Evolutionary conservation across 1,140 invertebrate species (phyloP).

Genomic region (Lepidotrigona ventralis): DNA sequence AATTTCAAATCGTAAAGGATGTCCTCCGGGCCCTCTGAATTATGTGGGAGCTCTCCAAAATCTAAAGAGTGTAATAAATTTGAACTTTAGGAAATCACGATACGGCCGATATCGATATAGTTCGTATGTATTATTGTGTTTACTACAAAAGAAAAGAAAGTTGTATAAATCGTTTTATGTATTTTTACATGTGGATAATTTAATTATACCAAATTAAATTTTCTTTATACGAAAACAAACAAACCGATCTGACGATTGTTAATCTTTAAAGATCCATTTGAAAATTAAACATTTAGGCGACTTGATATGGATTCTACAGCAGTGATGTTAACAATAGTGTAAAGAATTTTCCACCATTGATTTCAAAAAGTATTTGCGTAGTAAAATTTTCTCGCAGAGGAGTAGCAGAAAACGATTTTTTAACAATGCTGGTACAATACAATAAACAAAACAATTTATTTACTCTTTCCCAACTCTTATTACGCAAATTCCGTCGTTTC

Average conservation of each 20-base stretch:
- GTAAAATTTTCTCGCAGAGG: too few relatives aligned
- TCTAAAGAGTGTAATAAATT: not conserved
- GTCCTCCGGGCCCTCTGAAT: not conserved
- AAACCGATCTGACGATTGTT: not conserved
- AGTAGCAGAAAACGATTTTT: too few relatives aligned
- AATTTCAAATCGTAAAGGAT: not conserved
- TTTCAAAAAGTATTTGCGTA: not conserved
- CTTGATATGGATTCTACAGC: not conserved
- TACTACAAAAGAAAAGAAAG: not conserved
- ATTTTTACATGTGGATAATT: conserved; percentile 5
- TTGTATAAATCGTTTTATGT: conserved; percentile 10
- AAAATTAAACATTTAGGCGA: not conserved
- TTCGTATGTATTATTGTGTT: not conserved
- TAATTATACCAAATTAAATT: not conserved
- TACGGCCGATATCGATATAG: not conserved
- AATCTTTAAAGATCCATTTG: not conserved
- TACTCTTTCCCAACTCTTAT: not conserved
- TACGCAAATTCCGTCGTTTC: too few relatives aligned
- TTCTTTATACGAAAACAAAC: not conserved
- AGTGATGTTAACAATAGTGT: not conserved
- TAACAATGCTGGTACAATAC: too few relatives aligned
- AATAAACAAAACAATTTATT: not conserved
- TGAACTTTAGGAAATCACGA: not conserved
- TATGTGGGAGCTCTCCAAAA: not conserved
- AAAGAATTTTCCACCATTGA: not conserved